Evolutionary conservation across 2,113 vertebrate species (phyloP), one percentile per base, ranked within the genome.

Genomic region (Chlamydotis undulata): DNA sequence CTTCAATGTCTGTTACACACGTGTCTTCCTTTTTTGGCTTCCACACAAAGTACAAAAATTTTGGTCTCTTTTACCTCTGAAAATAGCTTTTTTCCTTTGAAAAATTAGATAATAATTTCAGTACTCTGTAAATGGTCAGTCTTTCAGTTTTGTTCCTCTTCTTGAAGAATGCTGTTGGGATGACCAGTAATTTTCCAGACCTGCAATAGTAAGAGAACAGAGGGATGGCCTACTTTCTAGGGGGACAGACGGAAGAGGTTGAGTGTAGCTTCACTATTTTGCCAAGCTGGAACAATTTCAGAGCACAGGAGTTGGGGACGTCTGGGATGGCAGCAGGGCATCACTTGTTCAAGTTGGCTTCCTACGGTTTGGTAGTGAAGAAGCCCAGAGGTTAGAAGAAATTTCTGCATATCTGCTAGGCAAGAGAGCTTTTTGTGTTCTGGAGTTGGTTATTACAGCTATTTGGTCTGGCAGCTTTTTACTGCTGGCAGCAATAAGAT

Each of bases 401-500:
- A 83, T 83, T 83, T 88, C n/a, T 43, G 4, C 52, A 17, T 55
- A 41, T 55, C 53, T 59, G 26, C n/a, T 37, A 80, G 33, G 55
- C 10, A 83, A 80, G 37, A 63, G 56, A 5, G 4, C 1, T 52
- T 64, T 85, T 85, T 78, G 11, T 60, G 26, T 89, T 85, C 76
- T 86, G 59, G 50, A 77, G 37, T 16, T 92, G 75, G 87, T 29
- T 83, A 65, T 80, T 65, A 79, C 18, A 88, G 41, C 47, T 85
- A 29, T 87, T 84, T 86, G 47, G 39, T 23, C 64, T 83, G 89
- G 73, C 92, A 95, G 37, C 60, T 50, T 86, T 65, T 70, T 39
- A 22, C 18, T 86, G 19, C 47, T 95, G 94, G 93, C 94, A 93
- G 21, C 73, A 81, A 19, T 31, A 49, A 71, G 52, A 60, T 93